phyloP scores from a whole-genome alignment of 2,797 vertebrate genomes.

The Catharus ustulatus region DNA sequence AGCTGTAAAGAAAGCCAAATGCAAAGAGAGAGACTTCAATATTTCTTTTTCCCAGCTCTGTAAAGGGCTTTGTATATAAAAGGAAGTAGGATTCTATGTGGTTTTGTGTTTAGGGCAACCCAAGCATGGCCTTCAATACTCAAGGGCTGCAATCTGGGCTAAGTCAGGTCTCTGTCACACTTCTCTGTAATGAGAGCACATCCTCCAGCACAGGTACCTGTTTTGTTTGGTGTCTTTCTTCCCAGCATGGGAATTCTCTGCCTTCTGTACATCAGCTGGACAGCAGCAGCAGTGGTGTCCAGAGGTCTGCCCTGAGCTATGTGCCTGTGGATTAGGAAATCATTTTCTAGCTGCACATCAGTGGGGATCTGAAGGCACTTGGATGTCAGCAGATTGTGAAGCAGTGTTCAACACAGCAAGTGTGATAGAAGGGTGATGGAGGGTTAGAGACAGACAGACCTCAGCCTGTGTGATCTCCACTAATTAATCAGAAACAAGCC shows the following conservation, averaged over 20 bases:
- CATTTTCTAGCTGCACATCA: neutral
- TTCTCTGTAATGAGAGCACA: neutral
- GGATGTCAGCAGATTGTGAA: neutral
- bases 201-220: neutral
- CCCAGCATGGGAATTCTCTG: neutral
- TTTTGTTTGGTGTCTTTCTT: neutral
- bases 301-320: neutral
- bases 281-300: neutral
- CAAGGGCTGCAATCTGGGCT: neutral
- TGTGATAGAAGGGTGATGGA: neutral
- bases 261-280: neutral
- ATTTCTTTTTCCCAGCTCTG: neutral
- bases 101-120: neutral
- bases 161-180: neutral
- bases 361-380: neutral
- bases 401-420: neutral
- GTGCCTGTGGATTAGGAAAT: neutral
- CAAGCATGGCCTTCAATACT: neutral
- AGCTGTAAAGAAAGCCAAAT: neutral
- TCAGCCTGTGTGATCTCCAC: fast-evolving
- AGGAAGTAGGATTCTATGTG: neutral
- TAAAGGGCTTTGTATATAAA: neutral
- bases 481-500: neutral
- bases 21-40: neutral
- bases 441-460: neutral